These are phyloP conservation scores for Clistopyga incitator DNA, from an alignment of 2,888 invertebrate genomes.

Conservation along the genomic window DNA sequence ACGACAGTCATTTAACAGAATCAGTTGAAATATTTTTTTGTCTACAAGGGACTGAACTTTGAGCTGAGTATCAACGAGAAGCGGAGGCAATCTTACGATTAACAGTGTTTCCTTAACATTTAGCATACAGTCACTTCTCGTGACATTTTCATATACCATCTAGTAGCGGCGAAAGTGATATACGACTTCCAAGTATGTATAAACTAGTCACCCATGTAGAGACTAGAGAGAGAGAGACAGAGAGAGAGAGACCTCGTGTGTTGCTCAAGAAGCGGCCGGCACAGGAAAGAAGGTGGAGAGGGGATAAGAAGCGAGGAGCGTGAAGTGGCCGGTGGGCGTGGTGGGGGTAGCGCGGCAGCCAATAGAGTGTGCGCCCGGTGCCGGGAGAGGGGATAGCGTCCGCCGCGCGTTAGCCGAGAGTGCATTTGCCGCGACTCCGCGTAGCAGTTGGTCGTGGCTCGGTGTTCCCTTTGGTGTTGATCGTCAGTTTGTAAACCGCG, in stretches of 20 bases:
- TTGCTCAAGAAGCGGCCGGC: constrained; percentile 25
- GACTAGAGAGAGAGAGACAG: too few species aligned
- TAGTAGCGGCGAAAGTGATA: not conserved
- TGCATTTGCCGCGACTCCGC: constrained; percentile 54
- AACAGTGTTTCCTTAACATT: too few species aligned
- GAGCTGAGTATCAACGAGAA: too few species aligned
- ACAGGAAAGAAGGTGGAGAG: not conserved
- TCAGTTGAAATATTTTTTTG: too few species aligned
- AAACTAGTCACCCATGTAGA: constrained; percentile 39
- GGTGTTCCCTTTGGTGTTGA: constrained; percentile 22
- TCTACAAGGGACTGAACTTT: too few species aligned
- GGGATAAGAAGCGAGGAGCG: too few species aligned
- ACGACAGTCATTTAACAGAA: too few species aligned
- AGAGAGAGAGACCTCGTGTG: not conserved
- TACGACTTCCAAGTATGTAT: not conserved
- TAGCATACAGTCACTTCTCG: too few species aligned
- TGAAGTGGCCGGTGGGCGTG: not conserved
- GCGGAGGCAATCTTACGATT: too few species aligned
- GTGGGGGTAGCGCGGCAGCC: not conserved
- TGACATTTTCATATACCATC: too few species aligned
- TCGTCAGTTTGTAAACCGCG: constrained; percentile 18
- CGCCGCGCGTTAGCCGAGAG: constrained; percentile 12
- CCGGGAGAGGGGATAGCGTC: not conserved
- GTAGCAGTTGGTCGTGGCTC: constrained; percentile 34
- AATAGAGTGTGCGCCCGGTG: not conserved